These are phyloP conservation scores for Caenorhabditis zanzibari DNA, from an alignment of 2,888 invertebrate genomes.

Conservation along the genomic window DNA sequence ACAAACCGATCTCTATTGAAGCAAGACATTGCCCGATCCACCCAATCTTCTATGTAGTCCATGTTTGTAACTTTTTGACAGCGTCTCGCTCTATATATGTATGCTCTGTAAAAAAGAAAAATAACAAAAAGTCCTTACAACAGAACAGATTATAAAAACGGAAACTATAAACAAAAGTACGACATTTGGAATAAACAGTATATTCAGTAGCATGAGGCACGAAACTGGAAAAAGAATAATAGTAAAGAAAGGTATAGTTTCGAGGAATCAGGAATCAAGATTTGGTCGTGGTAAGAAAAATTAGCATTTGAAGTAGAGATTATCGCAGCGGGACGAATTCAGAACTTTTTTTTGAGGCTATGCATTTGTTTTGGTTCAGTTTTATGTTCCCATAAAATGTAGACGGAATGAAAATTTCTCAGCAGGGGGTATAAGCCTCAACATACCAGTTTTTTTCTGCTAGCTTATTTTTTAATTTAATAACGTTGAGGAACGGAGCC, in stretches of 20 bases:
- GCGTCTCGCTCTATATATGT: neutral
- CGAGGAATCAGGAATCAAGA: conserved; percentile 16
- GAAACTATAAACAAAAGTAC: conserved; percentile 14
- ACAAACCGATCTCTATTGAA: conserved; percentile 67
- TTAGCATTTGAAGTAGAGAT: conserved; percentile 53
- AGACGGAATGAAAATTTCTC: conserved; percentile 13
- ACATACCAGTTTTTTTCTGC: conserved; percentile 11
- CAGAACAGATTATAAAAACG: neutral
- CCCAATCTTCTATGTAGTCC: conserved; percentile 75
- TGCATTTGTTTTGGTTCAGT: neutral
- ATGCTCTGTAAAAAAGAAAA: neutral
- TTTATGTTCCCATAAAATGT: conserved; percentile 22
- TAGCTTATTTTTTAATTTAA: too few relatives aligned
- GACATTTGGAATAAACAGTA: neutral
- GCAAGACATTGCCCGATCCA: conserved; percentile 75
- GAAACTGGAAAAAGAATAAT: neutral
- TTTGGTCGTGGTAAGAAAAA: conserved; percentile 9
- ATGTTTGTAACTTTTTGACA: conserved; percentile 40
- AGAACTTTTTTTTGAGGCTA: conserved; percentile 1
- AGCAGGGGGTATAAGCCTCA: conserved; percentile 55
- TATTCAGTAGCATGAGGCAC: neutral
- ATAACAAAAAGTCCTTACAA: neutral
- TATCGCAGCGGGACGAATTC: conserved; percentile 56
- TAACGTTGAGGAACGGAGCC: too few relatives aligned
- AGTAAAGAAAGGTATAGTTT: neutral